Evolutionary conservation across 1,140 invertebrate species (phyloP), one percentile per base, ranked within the genome.

Genomic region (Lepidurus couesii): DNA sequence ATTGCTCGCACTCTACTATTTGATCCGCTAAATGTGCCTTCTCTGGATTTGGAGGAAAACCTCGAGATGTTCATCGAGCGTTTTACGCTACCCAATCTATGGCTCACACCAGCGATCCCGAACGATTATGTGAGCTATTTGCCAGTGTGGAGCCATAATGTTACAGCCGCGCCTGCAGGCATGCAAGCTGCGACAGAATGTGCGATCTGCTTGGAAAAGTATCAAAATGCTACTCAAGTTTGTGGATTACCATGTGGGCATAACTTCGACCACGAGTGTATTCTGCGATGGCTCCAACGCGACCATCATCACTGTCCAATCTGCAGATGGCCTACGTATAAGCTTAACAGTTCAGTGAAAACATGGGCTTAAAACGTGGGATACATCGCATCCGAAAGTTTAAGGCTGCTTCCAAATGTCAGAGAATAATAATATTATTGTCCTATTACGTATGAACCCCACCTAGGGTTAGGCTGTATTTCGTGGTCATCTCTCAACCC

Each of bases 221-320:
- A 88, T 80, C 65, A 79, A n/a, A 75, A 79, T 34, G 83, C 82
- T 10, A 82, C 82, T 7, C 45, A 83, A 11, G 80, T 89, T 2
- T 87, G 87, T 83, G 88, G 87, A 1, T 82, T 89, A 47, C 88
- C 88, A 6, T 89, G 88, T 83, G 85, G 86, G 7, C 88, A 89
- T 82, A 84, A 84, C 78, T 89, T 87, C 81, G 88, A 89, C 82
- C 82, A 87, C 44, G 80, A 83, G 8, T 89, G 88, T 81, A 87
- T 89, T 21, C 81, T 87, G 80, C 79, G 81, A 5, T 89, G 88
- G 88, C 82, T 89, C 9, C 82, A 82, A 7, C 82, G 86, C 79
- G 87, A 88, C 76, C 86, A 88, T 81, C 87, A 89, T 81, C 85
- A 86, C 77, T 89, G 88, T 81, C 88, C 88, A 4, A 84, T 87